A percentile compares a stretch with the other conserved stretches of the same genome.
These are phyloP conservation scores for Microctenopoma steveboyesi DNA, from an alignment of 2,797 vertebrate species.

Conservation along the genomic window DNA sequence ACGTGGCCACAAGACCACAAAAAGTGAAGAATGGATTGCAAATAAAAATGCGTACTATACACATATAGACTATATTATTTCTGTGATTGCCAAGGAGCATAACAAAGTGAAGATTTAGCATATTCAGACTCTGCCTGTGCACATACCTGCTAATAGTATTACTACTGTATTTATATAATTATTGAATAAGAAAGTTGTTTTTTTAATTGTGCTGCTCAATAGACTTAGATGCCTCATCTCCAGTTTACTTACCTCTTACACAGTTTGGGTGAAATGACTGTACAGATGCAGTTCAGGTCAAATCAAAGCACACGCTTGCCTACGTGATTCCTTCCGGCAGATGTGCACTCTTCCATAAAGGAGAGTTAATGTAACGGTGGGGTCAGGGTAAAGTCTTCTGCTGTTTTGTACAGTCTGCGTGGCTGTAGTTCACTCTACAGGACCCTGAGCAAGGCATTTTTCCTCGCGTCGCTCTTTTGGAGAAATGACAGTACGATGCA, in stretches of 20 bases:
- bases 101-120: background rate
- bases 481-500: constrained; percentile 27
- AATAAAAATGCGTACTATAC: background rate
- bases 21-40: background rate
- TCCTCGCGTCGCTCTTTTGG: constrained; percentile 35
- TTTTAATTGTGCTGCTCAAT: constrained; percentile 54
- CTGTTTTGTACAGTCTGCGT: constrained; percentile 67
- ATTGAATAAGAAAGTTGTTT: constrained; percentile 51
- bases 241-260: constrained; percentile 47
- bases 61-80: constrained; percentile 1
- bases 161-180: constrained; percentile 53
- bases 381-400: constrained; percentile 51
- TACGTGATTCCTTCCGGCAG: constrained; percentile 44
- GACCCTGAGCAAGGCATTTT: constrained; percentile 44
- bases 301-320: constrained; percentile 38
- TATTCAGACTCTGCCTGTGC: constrained; percentile 26
- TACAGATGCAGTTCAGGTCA: constrained; percentile 38
- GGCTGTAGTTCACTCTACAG: constrained; percentile 49
- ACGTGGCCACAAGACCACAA: background rate
- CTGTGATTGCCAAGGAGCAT: constrained; percentile 10
- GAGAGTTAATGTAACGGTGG: constrained; percentile 3
- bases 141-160: constrained; percentile 42
- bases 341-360: constrained; percentile 40
- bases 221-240: constrained; percentile 62
- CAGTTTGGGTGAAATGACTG: constrained; percentile 38